Conservation (phyloP, 2,797 vertebrate species). For the Tenualosa thibaudeaui region DNA sequence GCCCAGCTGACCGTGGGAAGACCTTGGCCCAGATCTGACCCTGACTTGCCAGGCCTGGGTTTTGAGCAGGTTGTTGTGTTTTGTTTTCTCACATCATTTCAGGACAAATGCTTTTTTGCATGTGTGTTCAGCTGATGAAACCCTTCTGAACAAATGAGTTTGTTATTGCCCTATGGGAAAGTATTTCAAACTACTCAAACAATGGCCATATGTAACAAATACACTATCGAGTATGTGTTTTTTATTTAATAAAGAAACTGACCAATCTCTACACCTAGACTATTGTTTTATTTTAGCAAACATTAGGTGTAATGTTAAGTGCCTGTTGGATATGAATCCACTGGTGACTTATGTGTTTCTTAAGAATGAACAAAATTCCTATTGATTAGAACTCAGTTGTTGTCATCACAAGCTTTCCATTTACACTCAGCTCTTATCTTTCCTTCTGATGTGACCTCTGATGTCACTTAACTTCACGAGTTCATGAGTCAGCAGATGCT, state of each 20-base stretch:
- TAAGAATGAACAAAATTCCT: not conserved
- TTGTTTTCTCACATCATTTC: not conserved
- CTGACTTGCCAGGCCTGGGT: not conserved
- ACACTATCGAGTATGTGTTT: not conserved
- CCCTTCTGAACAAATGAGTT: not conserved
- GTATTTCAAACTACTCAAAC: constrained; percentile 15
- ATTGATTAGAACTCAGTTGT: not conserved
- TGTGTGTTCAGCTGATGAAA: not conserved
- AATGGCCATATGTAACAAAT: constrained; percentile 10
- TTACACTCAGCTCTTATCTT: not conserved
- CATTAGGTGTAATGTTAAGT: too few relatives aligned
- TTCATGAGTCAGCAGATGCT: not conserved
- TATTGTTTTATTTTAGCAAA: too few relatives aligned
- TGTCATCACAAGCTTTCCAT: not conserved
- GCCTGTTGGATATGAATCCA: too few relatives aligned
- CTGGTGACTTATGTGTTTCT: not conserved
- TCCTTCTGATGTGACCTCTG: not conserved
- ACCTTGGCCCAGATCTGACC: not conserved
- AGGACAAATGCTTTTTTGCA: not conserved
- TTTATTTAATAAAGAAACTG: constrained; percentile 47
- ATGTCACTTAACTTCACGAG: not conserved
- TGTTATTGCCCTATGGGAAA: constrained; percentile 23
- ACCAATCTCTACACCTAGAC: not conserved
- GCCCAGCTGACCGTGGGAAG: not conserved
- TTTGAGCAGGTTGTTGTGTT: not conserved